These are phyloP conservation scores for Vultur gryphus DNA, from an alignment of 2,797 vertebrate genomes.

Conservation along the genomic window DNA sequence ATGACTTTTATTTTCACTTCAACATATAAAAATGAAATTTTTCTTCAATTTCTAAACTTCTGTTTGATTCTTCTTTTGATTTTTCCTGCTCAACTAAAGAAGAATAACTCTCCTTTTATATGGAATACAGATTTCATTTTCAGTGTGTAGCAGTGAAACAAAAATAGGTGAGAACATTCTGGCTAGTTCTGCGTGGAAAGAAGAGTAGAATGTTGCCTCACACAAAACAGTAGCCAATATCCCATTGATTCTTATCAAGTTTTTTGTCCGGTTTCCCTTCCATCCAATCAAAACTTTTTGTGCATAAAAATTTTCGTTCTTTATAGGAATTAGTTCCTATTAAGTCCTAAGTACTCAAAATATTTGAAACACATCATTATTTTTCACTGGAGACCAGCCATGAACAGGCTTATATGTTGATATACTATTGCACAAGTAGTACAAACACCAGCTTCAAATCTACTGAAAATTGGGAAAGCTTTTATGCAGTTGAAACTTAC, in stretches of 20 bases:
- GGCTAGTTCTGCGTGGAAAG: not conserved
- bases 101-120: not conserved
- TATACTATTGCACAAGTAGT: not conserved
- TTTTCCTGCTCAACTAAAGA: not conserved
- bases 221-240: not conserved
- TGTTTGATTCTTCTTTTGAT: not conserved
- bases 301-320: not conserved
- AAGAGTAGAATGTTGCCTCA: not conserved
- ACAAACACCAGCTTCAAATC: not conserved
- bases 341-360: not conserved
- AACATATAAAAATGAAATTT: not conserved
- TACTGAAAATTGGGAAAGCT: not conserved
- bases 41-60: not conserved
- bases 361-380: not conserved
- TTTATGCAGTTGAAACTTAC: not conserved
- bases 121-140: not conserved
- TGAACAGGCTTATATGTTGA: not conserved
- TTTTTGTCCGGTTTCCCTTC: not conserved
- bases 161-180: not conserved
- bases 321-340: not conserved
- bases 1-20: not conserved
- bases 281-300: not conserved
- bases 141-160: not conserved
- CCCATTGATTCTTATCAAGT: fast-evolving
- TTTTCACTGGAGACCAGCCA: not conserved